Percentiles rank a stretch among this genome's conserved stretches.
Conservation (phyloP, 2,797 vertebrate species). For the Falco rusticolus region DNA sequence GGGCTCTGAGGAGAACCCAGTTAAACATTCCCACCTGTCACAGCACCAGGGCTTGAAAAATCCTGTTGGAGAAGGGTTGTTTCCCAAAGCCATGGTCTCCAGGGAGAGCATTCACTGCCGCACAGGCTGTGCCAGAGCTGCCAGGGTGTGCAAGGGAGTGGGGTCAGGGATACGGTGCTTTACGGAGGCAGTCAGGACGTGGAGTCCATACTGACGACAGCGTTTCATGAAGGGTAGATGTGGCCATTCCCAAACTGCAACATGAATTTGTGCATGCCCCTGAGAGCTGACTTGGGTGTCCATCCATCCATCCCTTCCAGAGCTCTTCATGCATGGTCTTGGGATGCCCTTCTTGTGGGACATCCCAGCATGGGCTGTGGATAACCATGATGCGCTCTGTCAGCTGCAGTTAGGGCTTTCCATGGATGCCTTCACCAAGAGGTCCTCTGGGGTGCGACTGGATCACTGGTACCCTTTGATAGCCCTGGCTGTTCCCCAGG, state of each 20-base stretch:
- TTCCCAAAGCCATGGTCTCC: neutral
- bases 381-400: neutral
- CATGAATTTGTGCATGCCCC: neutral
- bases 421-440: neutral
- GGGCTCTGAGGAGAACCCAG: neutral
- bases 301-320: neutral
- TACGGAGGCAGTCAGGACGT: neutral
- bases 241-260: neutral
- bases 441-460: neutral
- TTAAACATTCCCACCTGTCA: neutral
- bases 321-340: neutral
- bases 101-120: neutral
- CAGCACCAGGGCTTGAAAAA: neutral
- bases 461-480: neutral
- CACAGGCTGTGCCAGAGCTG: neutral
- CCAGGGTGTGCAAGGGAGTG: neutral
- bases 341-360: neutral
- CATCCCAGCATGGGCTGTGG: neutral
- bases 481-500: neutral
- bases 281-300: neutral
- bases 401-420: neutral
- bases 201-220: fast-evolving
- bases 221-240: neutral
- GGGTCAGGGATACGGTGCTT: neutral
- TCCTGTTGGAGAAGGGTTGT: neutral